Evolutionary conservation across 2,888 invertebrate species (phyloP), one percentile per base, ranked within the genome.

Genomic region (Trichogramma evanescens): DNA sequence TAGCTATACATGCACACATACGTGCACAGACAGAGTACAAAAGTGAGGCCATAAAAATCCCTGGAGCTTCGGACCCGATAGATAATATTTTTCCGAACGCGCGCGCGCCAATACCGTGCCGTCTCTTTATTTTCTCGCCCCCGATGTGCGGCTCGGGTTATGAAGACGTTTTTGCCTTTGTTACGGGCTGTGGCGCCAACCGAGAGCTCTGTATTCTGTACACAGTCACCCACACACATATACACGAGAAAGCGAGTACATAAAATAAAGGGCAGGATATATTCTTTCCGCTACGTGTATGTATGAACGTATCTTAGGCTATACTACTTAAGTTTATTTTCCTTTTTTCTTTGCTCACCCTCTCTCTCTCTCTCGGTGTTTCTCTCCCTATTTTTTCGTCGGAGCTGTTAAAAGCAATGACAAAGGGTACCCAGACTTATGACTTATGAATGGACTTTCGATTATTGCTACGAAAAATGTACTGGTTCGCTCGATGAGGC

Each of bases 21-120:
- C 44, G 52, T 40, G 45, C 48, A 43, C 43, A n/a, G 9, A 48
- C 39, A 10, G 26, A 13, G 58, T 40, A 44, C 61, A 55, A 26
- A 52, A 61, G 61, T 58, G 61, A 58, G 55, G 55, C 58, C 61
- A 58, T 61, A 61, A 61, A 26, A 58, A 55, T 58, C 55, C 52
- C 40, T n/a, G 2, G 26, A 26, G 26, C 26, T 26, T 26, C 26
- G 26, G 26, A 2, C 26, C 55, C 61, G 49, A 61, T 61, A 61
- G 55, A 61, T 61, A 61, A 61, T 61, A 61, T 61, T 61, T 58
- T 55, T 57, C 61, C 51, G 1, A 5, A 7, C 51, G 5, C 41
- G n/a, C 49, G 13, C 43, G 55, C 53, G 46, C 10, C 10, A 45
- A 26, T 26, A 26, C 26, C 26, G 39, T 42, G 57, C 46, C 54